phyloP scores from a whole-genome alignment of 2,888 invertebrate genomes.

The Cosmia trapezina region DNA sequence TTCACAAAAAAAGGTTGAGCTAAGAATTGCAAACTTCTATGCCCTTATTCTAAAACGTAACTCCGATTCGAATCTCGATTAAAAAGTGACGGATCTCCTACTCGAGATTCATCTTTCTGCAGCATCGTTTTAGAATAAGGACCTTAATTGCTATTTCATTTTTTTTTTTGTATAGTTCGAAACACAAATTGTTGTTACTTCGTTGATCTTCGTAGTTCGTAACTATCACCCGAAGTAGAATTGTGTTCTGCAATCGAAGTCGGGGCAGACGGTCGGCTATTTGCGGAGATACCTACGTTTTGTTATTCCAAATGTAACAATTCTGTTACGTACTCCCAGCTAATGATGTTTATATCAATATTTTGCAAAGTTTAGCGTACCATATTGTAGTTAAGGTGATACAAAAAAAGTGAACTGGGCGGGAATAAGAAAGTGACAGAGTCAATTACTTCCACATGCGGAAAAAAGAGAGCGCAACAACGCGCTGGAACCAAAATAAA shows the following conservation, averaged over 20 bases:
- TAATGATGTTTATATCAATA: constrained; percentile 62
- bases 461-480: too few relatives aligned
- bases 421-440: too few relatives aligned
- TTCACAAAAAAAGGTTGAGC: neutral
- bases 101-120: neutral
- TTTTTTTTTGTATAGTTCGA: neutral
- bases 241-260: constrained; percentile 71
- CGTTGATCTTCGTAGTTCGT: constrained; percentile 30
- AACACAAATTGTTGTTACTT: constrained; percentile 29
- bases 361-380: constrained; percentile 17
- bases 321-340: constrained; percentile 68
- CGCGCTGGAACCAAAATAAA: too few relatives aligned
- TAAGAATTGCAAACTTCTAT: constrained; percentile 40
- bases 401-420: too few relatives aligned
- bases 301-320: constrained; percentile 80
- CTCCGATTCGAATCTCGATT: neutral
- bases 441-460: too few relatives aligned
- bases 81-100: neutral
- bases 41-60: neutral
- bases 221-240: constrained; percentile 58
- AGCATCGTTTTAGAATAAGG: neutral
- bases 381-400: neutral
- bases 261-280: constrained; percentile 76
- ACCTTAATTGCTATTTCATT: constrained; percentile 22
- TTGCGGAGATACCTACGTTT: constrained; percentile 78